A percentile compares a stretch with the other conserved stretches of the same genome.
Conservation (phyloP, 1,140 invertebrate species). For the Drosophila kikkawai region DNA sequence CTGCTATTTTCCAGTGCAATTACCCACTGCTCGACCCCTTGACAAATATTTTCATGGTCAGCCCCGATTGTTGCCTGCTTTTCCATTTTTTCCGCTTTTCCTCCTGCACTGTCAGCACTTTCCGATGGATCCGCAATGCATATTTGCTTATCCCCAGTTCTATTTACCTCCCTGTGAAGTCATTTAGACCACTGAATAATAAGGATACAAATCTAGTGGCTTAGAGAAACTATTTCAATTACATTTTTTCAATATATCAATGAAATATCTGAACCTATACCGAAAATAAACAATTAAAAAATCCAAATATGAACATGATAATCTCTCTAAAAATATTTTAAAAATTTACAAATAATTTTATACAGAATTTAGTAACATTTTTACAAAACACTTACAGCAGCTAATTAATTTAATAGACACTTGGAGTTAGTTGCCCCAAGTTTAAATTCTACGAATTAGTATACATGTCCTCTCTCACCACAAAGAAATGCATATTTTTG, state of each 20-base stretch:
- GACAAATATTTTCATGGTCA: slow-evolving; percentile 54
- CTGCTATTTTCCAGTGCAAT: slow-evolving; percentile 38
- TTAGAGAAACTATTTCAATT: background rate
- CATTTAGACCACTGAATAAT: background rate
- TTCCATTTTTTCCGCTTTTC: slow-evolving; percentile 6
- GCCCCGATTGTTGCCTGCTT: slow-evolving; percentile 15
- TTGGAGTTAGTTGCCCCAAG: background rate
- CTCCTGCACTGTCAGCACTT: slow-evolving; percentile 14
- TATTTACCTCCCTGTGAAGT: background rate
- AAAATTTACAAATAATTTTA: no score
- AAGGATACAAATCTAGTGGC: background rate
- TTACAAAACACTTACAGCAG: background rate
- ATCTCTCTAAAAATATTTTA: no score
- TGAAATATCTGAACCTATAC: background rate
- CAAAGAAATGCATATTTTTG: slow-evolving; percentile 2
- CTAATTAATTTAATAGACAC: background rate
- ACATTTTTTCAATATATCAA: background rate
- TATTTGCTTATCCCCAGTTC: background rate
- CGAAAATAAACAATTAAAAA: background rate
- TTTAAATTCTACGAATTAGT: background rate
- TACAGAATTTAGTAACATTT: background rate
- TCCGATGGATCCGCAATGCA: slow-evolving; percentile 1
- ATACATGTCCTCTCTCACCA: background rate
- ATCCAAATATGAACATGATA: no score
- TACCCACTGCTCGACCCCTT: slow-evolving; percentile 11